Conservation (phyloP, 1,140 invertebrate species). For the Portunus trituberculatus region DNA sequence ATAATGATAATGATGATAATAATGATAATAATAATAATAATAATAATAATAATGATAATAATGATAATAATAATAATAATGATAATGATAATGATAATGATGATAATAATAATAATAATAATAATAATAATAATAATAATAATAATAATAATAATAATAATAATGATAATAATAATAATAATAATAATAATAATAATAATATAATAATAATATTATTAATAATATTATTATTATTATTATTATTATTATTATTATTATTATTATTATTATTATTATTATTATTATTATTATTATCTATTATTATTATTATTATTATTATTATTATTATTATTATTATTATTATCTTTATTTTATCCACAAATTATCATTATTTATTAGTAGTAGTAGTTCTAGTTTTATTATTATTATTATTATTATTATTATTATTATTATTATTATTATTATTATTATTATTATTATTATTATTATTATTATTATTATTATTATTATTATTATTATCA, state of each 20-base stretch:
- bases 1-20: background rate
- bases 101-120: constrained; percentile 41
- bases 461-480: constrained; percentile 12
- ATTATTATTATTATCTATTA: background rate
- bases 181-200: constrained; percentile 26
- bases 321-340: background rate
- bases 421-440: background rate
- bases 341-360: background rate
- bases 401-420: background rate
- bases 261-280: background rate
- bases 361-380: background rate
- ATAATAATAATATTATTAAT: background rate
- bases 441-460: background rate
- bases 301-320: background rate
- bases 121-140: constrained; percentile 33
- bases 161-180: constrained; percentile 37
- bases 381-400: background rate
- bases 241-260: background rate
- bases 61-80: constrained; percentile 41
- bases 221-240: background rate
- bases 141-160: constrained; percentile 43
- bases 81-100: constrained; percentile 32
- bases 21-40: constrained; percentile 14
- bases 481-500: constrained; percentile 32
- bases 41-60: constrained; percentile 37